A percentile compares a stretch with the other conserved stretches of the same genome.
Evolutionary conservation across 2,797 vertebrate species (phyloP).

Genomic region (Hylomyscus alleni): DNA sequence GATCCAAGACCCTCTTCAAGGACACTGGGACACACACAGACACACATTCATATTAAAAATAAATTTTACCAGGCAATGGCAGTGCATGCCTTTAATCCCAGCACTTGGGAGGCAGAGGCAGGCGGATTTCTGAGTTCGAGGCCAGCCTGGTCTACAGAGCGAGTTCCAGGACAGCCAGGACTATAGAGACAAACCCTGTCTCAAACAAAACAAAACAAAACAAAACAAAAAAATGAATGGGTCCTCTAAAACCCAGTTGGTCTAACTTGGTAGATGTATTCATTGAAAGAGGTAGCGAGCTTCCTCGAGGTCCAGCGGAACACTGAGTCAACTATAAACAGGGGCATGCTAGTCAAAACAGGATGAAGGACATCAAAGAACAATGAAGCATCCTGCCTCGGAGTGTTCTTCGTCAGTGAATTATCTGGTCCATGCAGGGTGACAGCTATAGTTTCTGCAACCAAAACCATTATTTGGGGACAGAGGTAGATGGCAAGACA

Average conservation of each 20-base stretch:
- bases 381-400: neutral
- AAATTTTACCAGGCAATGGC: too few relatives aligned
- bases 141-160: too few relatives aligned
- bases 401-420: neutral
- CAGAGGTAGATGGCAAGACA: neutral
- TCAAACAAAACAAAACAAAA: neutral
- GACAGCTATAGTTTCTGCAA: neutral
- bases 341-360: neutral
- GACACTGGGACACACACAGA: neutral
- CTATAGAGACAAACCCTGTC: too few relatives aligned
- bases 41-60: neutral
- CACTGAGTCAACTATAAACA: neutral
- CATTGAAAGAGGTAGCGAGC: neutral
- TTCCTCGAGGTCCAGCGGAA: neutral
- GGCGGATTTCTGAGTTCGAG: too few relatives aligned
- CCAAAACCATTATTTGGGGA: neutral
- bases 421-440: neutral
- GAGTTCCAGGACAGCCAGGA: too few relatives aligned
- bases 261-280: neutral
- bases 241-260: neutral
- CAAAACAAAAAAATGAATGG: too few relatives aligned
- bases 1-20: neutral
- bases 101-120: too few relatives aligned
- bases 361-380: neutral
- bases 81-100: too few relatives aligned